These are phyloP conservation scores for Oriolus oriolus DNA, from an alignment of 2,113 vertebrate species.

Conservation along the genomic window DNA sequence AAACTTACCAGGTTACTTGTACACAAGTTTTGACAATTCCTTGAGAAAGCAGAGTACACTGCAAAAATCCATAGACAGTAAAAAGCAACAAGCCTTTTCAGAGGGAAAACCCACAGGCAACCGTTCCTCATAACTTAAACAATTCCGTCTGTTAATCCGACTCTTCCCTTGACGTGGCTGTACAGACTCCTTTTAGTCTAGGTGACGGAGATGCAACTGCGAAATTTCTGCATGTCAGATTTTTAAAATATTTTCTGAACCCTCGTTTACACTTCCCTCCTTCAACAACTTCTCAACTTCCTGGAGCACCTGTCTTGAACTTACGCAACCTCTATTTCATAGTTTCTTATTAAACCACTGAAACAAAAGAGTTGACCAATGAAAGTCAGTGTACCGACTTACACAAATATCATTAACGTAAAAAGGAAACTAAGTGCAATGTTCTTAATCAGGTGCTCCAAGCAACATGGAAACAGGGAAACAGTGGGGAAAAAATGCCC, in stretches of 20 bases:
- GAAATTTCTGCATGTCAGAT: neutral
- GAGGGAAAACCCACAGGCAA: neutral
- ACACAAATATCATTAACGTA: neutral
- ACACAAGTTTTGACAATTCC: slow-evolving; percentile 52
- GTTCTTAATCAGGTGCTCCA: neutral
- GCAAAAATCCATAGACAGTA: slow-evolving; percentile 50
- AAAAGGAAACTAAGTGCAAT: slow-evolving; percentile 14
- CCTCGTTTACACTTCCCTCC: neutral
- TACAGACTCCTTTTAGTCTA: neutral
- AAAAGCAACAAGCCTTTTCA: neutral
- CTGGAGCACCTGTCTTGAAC: neutral
- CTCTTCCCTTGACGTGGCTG: neutral
- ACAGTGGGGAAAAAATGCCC: rapidly evolving
- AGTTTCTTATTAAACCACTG: slow-evolving; percentile 55
- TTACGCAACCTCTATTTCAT: slow-evolving; percentile 32
- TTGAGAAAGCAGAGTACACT: neutral
- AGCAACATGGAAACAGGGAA: neutral
- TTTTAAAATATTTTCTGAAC: neutral
- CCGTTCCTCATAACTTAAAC: slow-evolving; percentile 46
- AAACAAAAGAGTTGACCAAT: slow-evolving; percentile 25
- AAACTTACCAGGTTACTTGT: slow-evolving; percentile 66
- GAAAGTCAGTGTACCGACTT: neutral
- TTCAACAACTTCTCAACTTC: slow-evolving; percentile 1
- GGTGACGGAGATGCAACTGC: neutral
- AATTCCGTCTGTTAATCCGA: neutral